Percentiles rank a stretch among this genome's conserved stretches.
Evolutionary conservation across 2,797 vertebrate genomes (phyloP).

Genomic region (Pogonophryne albipinna): DNA sequence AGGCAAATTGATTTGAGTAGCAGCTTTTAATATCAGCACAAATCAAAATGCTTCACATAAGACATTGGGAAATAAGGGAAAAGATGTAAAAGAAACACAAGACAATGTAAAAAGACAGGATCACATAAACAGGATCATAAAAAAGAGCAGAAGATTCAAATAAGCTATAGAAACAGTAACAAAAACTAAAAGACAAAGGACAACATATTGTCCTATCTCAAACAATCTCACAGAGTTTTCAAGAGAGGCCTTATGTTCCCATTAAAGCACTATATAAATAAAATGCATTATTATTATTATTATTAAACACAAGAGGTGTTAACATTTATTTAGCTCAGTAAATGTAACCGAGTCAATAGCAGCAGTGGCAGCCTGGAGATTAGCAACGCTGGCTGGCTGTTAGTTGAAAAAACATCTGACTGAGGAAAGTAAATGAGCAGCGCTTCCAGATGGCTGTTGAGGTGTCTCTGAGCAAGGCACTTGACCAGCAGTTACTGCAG

Average conservation of each 20-base stretch:
- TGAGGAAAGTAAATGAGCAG: constrained; percentile 28
- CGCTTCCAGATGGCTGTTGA: not conserved
- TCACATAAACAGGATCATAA: not conserved
- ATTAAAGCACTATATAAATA: too few species aligned
- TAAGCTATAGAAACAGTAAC: not conserved
- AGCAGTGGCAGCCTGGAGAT: constrained; percentile 52
- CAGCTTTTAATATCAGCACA: not conserved
- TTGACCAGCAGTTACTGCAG: not conserved
- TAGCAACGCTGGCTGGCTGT: constrained; percentile 42
- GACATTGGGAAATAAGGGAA: not conserved
- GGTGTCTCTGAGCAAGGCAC: constrained; percentile 13
- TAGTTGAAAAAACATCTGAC: constrained; percentile 40
- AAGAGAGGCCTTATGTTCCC: constrained; percentile 44
- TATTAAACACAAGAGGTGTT: constrained; percentile 47
- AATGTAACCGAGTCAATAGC: constrained; percentile 65
- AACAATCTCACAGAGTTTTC: constrained; percentile 28
- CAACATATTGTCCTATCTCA: constrained; percentile 45
- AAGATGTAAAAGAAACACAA: not conserved
- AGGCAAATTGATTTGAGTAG: not conserved
- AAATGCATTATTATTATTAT: too few species aligned
- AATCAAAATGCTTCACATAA: not conserved
- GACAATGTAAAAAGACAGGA: not conserved
- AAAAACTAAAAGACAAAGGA: constrained; percentile 25
- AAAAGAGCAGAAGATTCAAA: not conserved
- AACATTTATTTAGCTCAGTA: constrained; percentile 67